Base-by-base conservation (phyloP, 2,888 invertebrate species). In the Diarsia dahlii region DNA sequence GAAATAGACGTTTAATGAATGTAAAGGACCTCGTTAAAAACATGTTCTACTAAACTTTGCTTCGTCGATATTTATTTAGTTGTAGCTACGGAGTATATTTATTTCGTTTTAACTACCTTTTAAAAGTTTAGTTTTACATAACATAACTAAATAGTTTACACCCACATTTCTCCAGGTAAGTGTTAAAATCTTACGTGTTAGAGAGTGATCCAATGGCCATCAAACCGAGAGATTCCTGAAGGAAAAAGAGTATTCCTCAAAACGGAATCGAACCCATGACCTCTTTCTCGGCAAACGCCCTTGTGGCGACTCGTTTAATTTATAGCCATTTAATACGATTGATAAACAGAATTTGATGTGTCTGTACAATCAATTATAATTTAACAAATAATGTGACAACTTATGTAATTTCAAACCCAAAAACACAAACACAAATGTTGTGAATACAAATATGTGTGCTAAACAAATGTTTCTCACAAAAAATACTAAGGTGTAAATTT, bases 1-100 rank as follows among this genome's bases (percentile, higher is more conserved):
- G 58, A 54, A 79, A 69, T 46, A 69, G 13, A 72, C 63, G 54
- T 69, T 80, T 64, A 67, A 39, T 76, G 20, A 71, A 71, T 60
- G 45, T 13, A n/a, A 71, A 62, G 1, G 46, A 39, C 18, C 15
- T 34, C 10, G 48, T 65, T 71, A 50, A 64, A 62, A 80, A 67
- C 28, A 50, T 68, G 20, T 50, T 78, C 20, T 3, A 20, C 39
- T 45, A 52, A 34, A 18, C 13, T 62, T 18, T 18, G 46, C 10
- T 23, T 71, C 46, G 39, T 69, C 15, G 4, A 60, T 50, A 58
- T 34, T 34, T 34, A 60, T 34, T 18, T 34, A 3, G 18, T 60
- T 28, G 9, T 18, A 60, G 9, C 28, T 15, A 28, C 3, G 28
- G 23, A 23, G 56, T 56, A 23, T 56, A 23, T 56, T 23, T 15